Evolutionary conservation across 2,113 vertebrate species (phyloP).

Genomic region (Hirundichthys speculiger): DNA sequence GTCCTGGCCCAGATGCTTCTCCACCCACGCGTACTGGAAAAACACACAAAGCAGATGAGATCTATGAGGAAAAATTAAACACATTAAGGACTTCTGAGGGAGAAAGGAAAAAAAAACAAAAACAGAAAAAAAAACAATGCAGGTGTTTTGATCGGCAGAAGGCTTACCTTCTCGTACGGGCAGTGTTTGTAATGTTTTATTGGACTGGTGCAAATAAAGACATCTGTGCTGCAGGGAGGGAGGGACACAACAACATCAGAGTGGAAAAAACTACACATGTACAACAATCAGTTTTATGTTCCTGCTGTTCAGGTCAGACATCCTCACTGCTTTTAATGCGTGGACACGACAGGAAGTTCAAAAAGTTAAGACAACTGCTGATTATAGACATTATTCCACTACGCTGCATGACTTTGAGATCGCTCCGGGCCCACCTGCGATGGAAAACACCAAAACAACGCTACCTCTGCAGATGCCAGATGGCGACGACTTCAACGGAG

Average conservation of each 20-base stretch:
- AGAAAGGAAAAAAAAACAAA: too few species aligned
- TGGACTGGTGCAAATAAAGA: constrained; percentile 97
- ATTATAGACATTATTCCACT: too few species aligned
- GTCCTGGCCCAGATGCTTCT: constrained; percentile 89
- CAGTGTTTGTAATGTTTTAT: constrained; percentile 91
- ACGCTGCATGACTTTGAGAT: too few species aligned
- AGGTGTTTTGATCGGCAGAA: constrained; percentile 1
- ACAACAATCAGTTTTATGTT: neutral
- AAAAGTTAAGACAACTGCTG: too few species aligned
- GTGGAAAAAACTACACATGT: constrained; percentile 2
- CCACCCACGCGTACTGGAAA: constrained; percentile 93
- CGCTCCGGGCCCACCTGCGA: too few species aligned
- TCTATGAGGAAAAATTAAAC: constrained; percentile 12
- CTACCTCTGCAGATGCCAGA: too few species aligned
- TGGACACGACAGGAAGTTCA: too few species aligned
- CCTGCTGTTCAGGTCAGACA: neutral
- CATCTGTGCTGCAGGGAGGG: constrained; percentile 87
- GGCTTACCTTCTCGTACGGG: constrained; percentile 93
- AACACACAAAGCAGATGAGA: constrained; percentile 20
- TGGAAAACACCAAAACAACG: too few species aligned
- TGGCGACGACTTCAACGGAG: too few species aligned
- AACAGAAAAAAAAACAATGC: too few species aligned
- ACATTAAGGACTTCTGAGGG: neutral
- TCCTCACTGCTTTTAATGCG: neutral
- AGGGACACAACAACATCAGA: constrained; percentile 27